Percentiles rank a stretch among this genome's conserved stretches.
Conservation (phyloP, 2,113 vertebrate genomes). For the Gnathonemus longibarbis region DNA sequence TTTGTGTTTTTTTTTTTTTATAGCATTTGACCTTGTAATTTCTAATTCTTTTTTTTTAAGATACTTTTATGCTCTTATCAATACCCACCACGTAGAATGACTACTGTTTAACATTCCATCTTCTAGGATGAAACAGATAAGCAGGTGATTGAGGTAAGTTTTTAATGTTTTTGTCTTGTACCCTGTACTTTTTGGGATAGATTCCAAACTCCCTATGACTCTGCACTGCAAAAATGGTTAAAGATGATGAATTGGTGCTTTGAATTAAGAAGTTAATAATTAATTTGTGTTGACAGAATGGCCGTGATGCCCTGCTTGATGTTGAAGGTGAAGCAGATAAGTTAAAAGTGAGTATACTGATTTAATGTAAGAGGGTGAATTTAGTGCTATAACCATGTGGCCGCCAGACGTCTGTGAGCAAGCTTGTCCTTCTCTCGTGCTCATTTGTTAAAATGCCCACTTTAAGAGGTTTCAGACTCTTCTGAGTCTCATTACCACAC, state of each 20-base stretch:
- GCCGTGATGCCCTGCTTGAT: slow-evolving; percentile 49
- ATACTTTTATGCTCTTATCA: background rate
- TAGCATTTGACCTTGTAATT: background rate
- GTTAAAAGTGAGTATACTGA: slow-evolving; percentile 52
- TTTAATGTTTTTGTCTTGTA: background rate
- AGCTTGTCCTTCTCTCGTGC: background rate
- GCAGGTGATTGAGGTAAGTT: slow-evolving; percentile 48
- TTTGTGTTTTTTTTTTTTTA: too few relatives aligned
- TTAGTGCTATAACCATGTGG: background rate
- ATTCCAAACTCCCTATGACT: background rate
- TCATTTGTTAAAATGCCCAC: background rate
- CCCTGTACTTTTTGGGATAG: background rate
- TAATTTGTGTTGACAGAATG: slow-evolving; percentile 64
- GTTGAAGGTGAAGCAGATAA: slow-evolving; percentile 55
- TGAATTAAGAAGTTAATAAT: background rate
- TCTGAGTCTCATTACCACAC: background rate
- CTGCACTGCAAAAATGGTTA: background rate
- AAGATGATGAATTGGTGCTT: background rate
- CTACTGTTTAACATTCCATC: background rate
- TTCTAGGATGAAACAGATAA: slow-evolving; percentile 52
- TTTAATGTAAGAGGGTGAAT: background rate
- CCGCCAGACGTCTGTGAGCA: background rate
- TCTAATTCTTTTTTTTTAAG: background rate
- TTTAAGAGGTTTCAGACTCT: background rate
- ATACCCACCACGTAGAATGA: background rate